Conservation (phyloP, 1,140 invertebrate species). For the Caenorhabditis brenneri region DNA sequence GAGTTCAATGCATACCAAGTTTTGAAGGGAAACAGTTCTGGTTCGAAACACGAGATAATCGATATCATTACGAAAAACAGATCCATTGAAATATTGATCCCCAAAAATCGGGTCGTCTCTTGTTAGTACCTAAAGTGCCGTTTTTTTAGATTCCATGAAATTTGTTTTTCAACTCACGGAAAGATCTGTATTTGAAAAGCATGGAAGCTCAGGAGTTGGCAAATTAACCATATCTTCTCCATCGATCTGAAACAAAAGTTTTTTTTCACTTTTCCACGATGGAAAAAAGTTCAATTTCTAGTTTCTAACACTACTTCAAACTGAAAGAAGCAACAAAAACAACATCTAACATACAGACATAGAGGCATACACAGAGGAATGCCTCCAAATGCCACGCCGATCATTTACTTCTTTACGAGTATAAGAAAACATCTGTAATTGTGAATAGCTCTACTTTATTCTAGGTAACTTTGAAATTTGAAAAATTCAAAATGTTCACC, state of each 20-base stretch:
- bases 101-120: conserved; percentile 54
- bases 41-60: conserved; percentile 58
- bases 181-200: conserved; percentile 55
- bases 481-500: background rate
- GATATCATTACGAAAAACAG: conserved; percentile 51
- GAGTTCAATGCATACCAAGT: conserved; percentile 31
- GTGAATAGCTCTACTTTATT: background rate
- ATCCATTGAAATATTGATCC: conserved; percentile 56
- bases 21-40: conserved; percentile 52
- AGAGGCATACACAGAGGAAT: conserved; percentile 43
- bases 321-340: background rate
- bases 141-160: too few relatives aligned
- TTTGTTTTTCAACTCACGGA: conserved; percentile 25
- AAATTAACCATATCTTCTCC: conserved; percentile 12
- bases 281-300: background rate
- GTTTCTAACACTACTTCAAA: background rate
- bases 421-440: conserved; percentile 11
- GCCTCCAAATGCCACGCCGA: conserved; percentile 12
- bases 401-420: background rate
- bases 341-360: conserved; percentile 41
- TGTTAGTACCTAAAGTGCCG: conserved; percentile 56
- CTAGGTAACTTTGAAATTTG: background rate
- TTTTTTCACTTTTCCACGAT: background rate
- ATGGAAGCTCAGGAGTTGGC: conserved; percentile 51
- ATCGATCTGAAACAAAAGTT: conserved; percentile 20